These are phyloP conservation scores for Bufo gargarizans DNA, from an alignment of 2,113 vertebrate species.

Conservation along the genomic window DNA sequence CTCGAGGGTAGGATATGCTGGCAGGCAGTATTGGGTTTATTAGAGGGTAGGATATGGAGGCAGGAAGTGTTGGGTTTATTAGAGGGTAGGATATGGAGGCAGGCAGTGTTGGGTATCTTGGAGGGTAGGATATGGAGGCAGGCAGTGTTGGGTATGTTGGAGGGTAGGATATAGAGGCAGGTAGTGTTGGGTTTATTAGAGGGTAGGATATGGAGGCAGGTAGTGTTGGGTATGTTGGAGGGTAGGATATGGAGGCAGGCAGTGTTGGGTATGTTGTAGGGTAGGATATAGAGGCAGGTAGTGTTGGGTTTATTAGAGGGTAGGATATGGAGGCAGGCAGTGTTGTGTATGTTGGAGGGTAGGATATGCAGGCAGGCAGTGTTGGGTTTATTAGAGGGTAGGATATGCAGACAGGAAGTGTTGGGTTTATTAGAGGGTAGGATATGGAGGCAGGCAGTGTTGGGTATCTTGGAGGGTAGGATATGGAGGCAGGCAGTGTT, in stretches of 20 bases:
- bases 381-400: neutral
- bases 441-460: neutral
- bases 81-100: too few relatives aligned
- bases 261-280: neutral
- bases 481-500: neutral
- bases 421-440: neutral
- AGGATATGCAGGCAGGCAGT: neutral
- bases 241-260: neutral
- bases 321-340: neutral
- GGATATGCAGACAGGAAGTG: neutral
- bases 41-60: neutral
- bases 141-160: neutral
- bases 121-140: too few relatives aligned
- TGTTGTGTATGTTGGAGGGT: neutral
- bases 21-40: neutral
- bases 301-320: too few relatives aligned
- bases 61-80: neutral
- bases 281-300: too few relatives aligned
- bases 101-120: too few relatives aligned
- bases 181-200: neutral
- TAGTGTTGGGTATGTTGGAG: too few relatives aligned
- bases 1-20: neutral
- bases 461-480: neutral
- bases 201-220: too few relatives aligned
- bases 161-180: neutral